A percentile compares a stretch with the other conserved stretches of the same genome.
Conservation (phyloP, 2,888 invertebrate species). For the Geotrupes spiniger region DNA sequence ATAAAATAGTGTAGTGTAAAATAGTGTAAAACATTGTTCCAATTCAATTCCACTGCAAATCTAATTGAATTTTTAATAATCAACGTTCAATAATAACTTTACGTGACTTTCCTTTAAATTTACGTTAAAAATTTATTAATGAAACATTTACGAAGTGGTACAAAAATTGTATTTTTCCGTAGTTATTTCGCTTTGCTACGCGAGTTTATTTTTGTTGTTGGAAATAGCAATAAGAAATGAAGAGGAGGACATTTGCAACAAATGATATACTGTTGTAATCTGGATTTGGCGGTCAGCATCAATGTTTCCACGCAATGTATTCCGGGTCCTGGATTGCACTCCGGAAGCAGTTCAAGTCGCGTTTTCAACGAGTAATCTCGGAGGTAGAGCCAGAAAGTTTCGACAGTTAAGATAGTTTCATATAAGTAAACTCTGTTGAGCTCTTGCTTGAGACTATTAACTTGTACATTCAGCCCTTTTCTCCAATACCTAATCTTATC, state of each 20-base stretch:
- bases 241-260: conserved; percentile 26
- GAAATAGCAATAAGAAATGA: too few relatives aligned
- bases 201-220: too few relatives aligned
- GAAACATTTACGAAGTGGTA: too few relatives aligned
- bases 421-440: conserved; percentile 30
- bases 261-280: conserved; percentile 49
- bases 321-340: conserved; percentile 45
- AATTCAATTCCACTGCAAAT: too few relatives aligned
- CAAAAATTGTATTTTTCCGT: too few relatives aligned
- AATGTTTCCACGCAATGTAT: conserved; percentile 50
- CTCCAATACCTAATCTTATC: conserved; percentile 2
- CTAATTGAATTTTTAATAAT: too few relatives aligned
- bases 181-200: too few relatives aligned
- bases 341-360: conserved; percentile 42
- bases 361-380: conserved; percentile 44
- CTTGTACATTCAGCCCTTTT: conserved; percentile 10
- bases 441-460: conserved; percentile 23
- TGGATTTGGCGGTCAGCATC: conserved; percentile 49
- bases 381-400: conserved; percentile 41
- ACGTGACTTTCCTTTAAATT: too few relatives aligned
- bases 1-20: too few relatives aligned
- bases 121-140: too few relatives aligned
- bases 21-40: too few relatives aligned
- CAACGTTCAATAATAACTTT: too few relatives aligned
- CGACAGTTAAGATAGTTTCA: conserved; percentile 44